Evolutionary conservation across 2,888 invertebrate genomes (phyloP).

Genomic region (Catocala sponsa): DNA sequence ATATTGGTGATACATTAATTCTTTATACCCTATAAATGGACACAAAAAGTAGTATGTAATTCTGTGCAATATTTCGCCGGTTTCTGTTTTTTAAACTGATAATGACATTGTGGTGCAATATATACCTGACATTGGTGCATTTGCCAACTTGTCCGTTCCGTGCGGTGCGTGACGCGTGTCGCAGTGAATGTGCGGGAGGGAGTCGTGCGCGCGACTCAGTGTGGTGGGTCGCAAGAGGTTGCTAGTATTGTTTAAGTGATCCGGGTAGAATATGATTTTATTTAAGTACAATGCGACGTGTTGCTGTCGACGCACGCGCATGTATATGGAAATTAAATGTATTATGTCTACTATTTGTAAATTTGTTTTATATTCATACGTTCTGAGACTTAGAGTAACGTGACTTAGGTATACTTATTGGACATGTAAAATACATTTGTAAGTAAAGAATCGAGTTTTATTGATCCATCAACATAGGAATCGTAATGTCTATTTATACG

Average conservation of each 20-base stretch:
- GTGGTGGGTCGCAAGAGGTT: neutral
- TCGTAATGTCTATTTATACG: conserved; percentile 8
- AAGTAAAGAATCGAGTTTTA: conserved; percentile 44
- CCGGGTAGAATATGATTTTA: conserved; percentile 33
- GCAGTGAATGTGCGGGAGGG: too few species aligned
- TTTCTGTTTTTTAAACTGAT: too few species aligned
- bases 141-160: too few species aligned
- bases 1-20: too few species aligned
- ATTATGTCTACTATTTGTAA: conserved; percentile 28
- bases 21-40: too few species aligned
- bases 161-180: too few species aligned
- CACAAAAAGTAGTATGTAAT: too few species aligned
- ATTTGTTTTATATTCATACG: conserved; percentile 20
- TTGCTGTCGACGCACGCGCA: conserved; percentile 1
- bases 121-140: too few species aligned
- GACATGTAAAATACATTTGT: conserved; percentile 32
- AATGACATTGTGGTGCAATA: too few species aligned
- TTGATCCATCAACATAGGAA: conserved; percentile 35
- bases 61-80: too few species aligned
- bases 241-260: conserved; percentile 5
- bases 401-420: conserved; percentile 21
- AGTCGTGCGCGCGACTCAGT: too few species aligned
- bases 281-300: conserved; percentile 16
- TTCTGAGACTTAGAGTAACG: conserved; percentile 24
- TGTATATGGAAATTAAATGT: conserved; percentile 12